Evolutionary conservation across 2,888 invertebrate genomes (phyloP).

Genomic region (Labia minor): DNA sequence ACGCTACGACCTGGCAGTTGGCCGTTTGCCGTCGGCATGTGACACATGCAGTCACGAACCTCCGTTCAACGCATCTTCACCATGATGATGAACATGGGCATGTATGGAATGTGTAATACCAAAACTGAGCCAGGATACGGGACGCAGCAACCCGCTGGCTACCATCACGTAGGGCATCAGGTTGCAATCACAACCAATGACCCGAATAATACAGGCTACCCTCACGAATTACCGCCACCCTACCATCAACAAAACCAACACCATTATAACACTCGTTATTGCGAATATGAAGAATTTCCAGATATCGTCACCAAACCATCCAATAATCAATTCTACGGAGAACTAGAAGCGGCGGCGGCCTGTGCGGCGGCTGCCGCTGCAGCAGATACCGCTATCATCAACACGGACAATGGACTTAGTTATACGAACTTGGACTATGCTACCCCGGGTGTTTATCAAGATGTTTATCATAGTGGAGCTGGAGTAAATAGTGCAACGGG

Average conservation of each 20-base stretch:
- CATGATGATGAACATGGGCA: conserved; percentile 73
- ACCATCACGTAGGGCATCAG: conserved; percentile 14
- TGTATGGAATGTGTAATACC: conserved; percentile 46
- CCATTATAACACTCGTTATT: conserved; percentile 24
- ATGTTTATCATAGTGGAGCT: conserved; percentile 25
- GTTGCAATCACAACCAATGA: conserved; percentile 15
- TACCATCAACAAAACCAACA: conserved; percentile 24
- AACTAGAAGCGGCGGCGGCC: conserved; percentile 34
- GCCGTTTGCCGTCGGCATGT: neutral
- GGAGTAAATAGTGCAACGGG: conserved; percentile 22
- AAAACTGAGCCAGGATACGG: conserved; percentile 20
- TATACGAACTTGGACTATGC: conserved; percentile 82
- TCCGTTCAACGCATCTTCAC: neutral
- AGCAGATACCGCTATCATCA: conserved; percentile 48
- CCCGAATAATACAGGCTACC: conserved; percentile 14
- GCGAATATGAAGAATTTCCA: conserved; percentile 44
- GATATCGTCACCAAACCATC: conserved; percentile 34
- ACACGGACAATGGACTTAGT: conserved; percentile 74
- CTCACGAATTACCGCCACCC: conserved; percentile 21
- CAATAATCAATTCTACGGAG: conserved; percentile 29
- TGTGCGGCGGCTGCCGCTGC: conserved; percentile 38
- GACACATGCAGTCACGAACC: neutral
- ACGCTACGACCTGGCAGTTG: neutral
- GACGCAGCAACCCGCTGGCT: conserved; percentile 8
- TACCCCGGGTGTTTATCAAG: conserved; percentile 37